A percentile compares a stretch with the other conserved stretches of the same genome.
Evolutionary conservation across 2,888 invertebrate genomes (phyloP).

Genomic region (Drosophila macrothrix): DNA sequence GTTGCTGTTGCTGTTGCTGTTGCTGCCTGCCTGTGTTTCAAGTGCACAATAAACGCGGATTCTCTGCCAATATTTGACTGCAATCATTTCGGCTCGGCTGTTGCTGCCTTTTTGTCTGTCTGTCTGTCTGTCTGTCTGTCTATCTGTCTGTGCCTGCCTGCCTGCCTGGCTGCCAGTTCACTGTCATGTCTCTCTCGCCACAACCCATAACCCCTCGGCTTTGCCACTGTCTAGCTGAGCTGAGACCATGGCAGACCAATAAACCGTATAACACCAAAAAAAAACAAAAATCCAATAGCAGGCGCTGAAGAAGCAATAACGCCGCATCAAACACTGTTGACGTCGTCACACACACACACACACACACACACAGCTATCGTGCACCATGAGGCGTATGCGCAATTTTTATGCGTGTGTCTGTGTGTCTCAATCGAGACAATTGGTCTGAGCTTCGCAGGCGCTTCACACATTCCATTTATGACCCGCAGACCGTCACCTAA

Average conservation of each 20-base stretch:
- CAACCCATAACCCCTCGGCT: background rate
- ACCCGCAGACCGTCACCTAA: slow-evolving; percentile 59
- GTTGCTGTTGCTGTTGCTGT: slow-evolving; percentile 8
- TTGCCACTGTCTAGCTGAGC: slow-evolving; percentile 33
- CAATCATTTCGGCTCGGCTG: slow-evolving; percentile 72
- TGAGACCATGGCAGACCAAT: slow-evolving; percentile 63
- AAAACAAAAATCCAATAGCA: slow-evolving; percentile 9
- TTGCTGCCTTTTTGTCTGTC: slow-evolving; percentile 36
- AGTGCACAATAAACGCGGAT: slow-evolving; percentile 79
- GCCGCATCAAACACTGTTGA: slow-evolving; percentile 67
- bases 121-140: background rate
- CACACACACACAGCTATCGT: background rate
- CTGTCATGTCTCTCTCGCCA: slow-evolving; percentile 18
- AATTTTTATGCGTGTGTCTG: slow-evolving; percentile 26
- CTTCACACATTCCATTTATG: slow-evolving; percentile 77
- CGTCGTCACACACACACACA: slow-evolving; percentile 30
- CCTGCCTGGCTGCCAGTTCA: slow-evolving; percentile 10
- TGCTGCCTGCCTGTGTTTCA: slow-evolving; percentile 47
- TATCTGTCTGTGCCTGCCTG: slow-evolving; percentile 1
- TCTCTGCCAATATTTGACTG: slow-evolving; percentile 77
- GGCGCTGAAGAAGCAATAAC: slow-evolving; percentile 71
- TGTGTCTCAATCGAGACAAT: slow-evolving; percentile 72
- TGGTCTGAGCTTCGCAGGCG: slow-evolving; percentile 69
- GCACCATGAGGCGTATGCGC: slow-evolving; percentile 48
- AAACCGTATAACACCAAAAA: slow-evolving; percentile 55